These are phyloP conservation scores for Archivesica marissinica DNA, from an alignment of 1,140 invertebrate species.

Conservation along the genomic window DNA sequence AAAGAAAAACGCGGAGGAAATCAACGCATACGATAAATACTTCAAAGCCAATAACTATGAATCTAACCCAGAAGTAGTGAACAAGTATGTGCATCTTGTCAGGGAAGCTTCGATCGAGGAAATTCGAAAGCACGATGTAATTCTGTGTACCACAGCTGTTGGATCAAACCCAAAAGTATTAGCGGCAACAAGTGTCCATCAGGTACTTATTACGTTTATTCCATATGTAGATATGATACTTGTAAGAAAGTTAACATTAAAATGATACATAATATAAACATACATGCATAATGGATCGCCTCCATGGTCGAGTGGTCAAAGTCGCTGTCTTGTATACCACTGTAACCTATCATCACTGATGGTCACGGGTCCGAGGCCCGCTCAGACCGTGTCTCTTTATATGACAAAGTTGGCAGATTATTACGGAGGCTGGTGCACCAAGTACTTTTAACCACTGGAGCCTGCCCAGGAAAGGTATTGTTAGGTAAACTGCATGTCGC, in stretches of 20 bases:
- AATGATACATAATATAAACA: background rate
- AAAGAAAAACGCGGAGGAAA: slow-evolving; percentile 65
- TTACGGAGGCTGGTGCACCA: too few species aligned
- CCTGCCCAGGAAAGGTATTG: too few species aligned
- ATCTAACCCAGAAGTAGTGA: slow-evolving; percentile 14
- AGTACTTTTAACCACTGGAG: too few species aligned
- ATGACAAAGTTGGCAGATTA: too few species aligned
- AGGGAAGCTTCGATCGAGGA: slow-evolving; percentile 62
- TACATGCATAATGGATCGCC: background rate
- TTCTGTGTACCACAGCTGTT: slow-evolving; percentile 70
- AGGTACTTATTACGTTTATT: slow-evolving; percentile 33
- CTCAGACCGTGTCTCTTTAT: too few species aligned
- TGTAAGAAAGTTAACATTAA: background rate
- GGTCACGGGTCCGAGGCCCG: too few species aligned
- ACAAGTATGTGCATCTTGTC: slow-evolving; percentile 25
- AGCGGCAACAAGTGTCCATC: slow-evolving; percentile 40
- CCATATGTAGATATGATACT: background rate
- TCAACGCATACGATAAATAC: slow-evolving; percentile 57
- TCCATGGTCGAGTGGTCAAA: too few species aligned
- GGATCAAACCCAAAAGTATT: slow-evolving; percentile 63
- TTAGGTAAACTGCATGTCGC: too few species aligned
- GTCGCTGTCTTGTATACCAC: too few species aligned
- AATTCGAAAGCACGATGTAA: slow-evolving; percentile 68
- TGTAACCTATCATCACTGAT: too few species aligned
- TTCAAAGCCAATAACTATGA: slow-evolving; percentile 51